These are phyloP conservation scores for Dysmachus trigonus DNA, from an alignment of 2,888 invertebrate genomes.

Conservation along the genomic window DNA sequence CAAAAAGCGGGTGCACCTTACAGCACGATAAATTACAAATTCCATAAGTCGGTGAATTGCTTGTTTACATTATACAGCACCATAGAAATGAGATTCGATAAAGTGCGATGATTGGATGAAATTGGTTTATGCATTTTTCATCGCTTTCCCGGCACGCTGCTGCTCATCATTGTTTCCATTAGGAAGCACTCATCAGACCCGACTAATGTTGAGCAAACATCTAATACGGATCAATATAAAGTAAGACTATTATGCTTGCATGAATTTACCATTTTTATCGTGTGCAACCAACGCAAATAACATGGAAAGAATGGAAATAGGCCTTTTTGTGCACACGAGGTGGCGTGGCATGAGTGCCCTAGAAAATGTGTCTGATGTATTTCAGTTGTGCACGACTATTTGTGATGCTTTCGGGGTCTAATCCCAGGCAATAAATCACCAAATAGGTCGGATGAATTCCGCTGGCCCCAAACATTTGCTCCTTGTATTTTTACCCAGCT, in stretches of 20 bases:
- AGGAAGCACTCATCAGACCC: background rate
- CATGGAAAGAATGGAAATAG: background rate
- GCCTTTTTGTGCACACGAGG: background rate
- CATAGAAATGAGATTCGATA: background rate
- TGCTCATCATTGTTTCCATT: background rate
- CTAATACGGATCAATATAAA: background rate
- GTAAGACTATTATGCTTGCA: background rate
- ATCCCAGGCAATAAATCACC: background rate
- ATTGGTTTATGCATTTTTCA: background rate
- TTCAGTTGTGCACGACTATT: background rate
- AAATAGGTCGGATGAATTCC: background rate
- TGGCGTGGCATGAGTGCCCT: background rate
- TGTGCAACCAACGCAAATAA: background rate
- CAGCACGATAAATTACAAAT: background rate
- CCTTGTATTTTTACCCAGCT: background rate
- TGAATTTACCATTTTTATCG: background rate
- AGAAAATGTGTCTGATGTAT: background rate
- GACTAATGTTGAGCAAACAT: background rate
- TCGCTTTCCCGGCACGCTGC: background rate
- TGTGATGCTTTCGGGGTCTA: background rate
- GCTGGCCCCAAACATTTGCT: background rate
- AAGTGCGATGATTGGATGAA: background rate
- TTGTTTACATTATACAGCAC: background rate
- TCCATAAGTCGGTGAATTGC: background rate
- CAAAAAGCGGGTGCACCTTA: background rate